Evolutionary conservation across 2,888 invertebrate genomes (phyloP).

Genomic region (Ophonus ardosiacus): DNA sequence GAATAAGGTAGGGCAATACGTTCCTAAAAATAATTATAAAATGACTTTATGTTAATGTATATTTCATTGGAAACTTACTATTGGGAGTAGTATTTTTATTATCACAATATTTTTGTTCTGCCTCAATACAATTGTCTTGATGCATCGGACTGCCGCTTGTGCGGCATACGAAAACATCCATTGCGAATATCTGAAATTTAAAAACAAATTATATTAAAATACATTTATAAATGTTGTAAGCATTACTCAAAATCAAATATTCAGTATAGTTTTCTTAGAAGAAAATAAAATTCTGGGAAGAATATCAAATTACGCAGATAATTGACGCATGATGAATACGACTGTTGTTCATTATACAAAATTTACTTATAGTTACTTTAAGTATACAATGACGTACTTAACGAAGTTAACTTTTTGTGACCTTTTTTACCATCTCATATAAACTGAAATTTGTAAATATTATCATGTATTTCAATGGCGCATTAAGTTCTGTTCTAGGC

Average conservation of each 20-base stretch:
- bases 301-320: slow-evolving; percentile 10
- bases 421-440: background rate
- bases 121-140: slow-evolving; percentile 8
- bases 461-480: background rate
- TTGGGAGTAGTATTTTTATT: background rate
- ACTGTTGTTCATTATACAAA: slow-evolving; percentile 18
- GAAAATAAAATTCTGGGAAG: background rate
- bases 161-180: background rate
- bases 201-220: background rate
- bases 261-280: background rate
- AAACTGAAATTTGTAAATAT: background rate
- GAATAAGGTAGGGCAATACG: slow-evolving; percentile 78
- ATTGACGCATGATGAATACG: slow-evolving; percentile 9
- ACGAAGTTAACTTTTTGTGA: background rate
- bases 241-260: background rate
- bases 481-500: no score
- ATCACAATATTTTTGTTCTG: slow-evolving; percentile 63
- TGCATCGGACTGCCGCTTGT: background rate
- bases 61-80: background rate
- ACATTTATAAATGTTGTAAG: background rate
- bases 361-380: background rate
- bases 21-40: slow-evolving; percentile 65
- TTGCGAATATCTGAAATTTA: background rate
- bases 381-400: slow-evolving; percentile 37
- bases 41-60: no score